Percentiles rank a stretch among this genome's conserved stretches.
Conservation (phyloP, 2,888 invertebrate species). For the Synergus itoensis region DNA sequence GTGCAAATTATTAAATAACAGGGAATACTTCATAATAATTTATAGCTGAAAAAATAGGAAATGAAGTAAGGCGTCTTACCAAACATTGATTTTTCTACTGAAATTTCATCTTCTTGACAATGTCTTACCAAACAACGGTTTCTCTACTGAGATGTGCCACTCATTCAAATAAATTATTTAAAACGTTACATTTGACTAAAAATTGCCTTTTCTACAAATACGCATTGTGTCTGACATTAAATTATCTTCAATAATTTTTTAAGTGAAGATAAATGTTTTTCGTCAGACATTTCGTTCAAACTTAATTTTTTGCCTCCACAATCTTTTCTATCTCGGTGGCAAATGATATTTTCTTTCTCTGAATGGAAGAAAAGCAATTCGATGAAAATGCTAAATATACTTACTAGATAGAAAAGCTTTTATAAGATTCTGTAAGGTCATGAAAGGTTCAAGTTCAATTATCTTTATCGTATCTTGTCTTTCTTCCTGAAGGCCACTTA, state of each 20-base stretch:
- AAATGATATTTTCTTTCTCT: not conserved
- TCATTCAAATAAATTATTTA: no score
- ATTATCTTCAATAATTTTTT: not conserved
- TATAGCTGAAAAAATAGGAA: not conserved
- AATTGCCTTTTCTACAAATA: no score
- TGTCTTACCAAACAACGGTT: no score
- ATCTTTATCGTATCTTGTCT: slow-evolving; percentile 1
- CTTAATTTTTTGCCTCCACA: not conserved
- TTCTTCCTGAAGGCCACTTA: not conserved
- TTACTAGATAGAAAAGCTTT: not conserved
- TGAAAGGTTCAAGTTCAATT: slow-evolving; percentile 25
- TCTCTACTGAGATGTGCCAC: no score
- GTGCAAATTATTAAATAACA: not conserved
- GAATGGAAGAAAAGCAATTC: not conserved
- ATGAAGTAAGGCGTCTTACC: not conserved
- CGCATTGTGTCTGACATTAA: no score
- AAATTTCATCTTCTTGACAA: no score
- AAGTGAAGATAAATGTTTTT: not conserved
- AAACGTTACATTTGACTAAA: no score
- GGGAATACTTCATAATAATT: not conserved
- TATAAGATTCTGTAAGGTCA: not conserved
- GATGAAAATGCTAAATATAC: slow-evolving; percentile 12
- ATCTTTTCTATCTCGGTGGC: not conserved
- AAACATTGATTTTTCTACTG: not conserved
- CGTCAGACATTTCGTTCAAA: not conserved